Evolutionary conservation across 2,888 invertebrate species (phyloP), one percentile per base, ranked within the genome.

Genomic region (Spilarctia lutea): DNA sequence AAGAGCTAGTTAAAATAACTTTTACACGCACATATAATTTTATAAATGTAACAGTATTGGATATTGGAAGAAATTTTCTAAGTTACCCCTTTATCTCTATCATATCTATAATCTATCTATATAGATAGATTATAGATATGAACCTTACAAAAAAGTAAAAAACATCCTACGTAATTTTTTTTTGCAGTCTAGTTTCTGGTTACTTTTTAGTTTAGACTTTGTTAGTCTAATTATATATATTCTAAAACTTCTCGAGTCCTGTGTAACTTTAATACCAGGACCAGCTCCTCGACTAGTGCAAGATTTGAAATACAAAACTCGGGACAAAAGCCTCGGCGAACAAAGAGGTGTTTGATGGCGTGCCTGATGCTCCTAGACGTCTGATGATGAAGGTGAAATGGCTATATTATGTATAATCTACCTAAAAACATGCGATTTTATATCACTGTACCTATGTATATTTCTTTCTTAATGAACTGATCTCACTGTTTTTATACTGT

Each of bases 291-390:
- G 77, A 69, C 86, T 87, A 84, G 27, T 35, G 65, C 39, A 75
- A 89, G 88, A 89, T 86, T 85, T 79, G 42, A 56, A 76, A 81
- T 81, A 80, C 79, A 81, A 77, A 72, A 76, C 65, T 66, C 79
- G 48, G 78, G 81, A 89, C 87, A 86, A 88, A 86, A 83, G 85
- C 75, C 78, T 81, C 80, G 10, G 78, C 77, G 83, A 77, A 84
- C 81, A 82, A 80, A 83, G 83, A 82, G 79, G 81, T 75, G 76
- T 73, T 75, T 78, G 80, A 75, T 81, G 76, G 78, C 77, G 67
- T 77, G 75, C 65, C 68, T 72, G 65, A 75, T 72, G 68, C 71
- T 30, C 68, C 75, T 72, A 75, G 68, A 72, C 65, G 65, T 35
- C 74, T 71, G 67, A 71, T 71, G 74, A 56, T 35, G 24, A 39